Evolutionary conservation across 2,888 invertebrate species (phyloP), one percentile per base, ranked within the genome.

Genomic region (Nemapogon koenigi): DNA sequence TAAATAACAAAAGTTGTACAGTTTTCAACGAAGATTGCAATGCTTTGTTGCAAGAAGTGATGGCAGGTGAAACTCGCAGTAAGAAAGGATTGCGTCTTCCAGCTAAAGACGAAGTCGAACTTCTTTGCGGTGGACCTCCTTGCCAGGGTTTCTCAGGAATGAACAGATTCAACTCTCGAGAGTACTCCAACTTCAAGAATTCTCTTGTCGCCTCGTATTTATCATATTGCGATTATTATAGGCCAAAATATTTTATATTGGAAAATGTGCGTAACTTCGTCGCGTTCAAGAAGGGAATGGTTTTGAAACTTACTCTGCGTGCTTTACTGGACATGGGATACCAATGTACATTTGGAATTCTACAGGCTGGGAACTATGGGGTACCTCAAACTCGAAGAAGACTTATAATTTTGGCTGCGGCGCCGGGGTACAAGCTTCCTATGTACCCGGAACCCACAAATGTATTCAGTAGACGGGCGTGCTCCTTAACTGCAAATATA

Each of bases 131-230:
- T 7, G 93, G 93, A 1, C 93, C 93, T 1, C 93, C 93, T 0
- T 94, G 93, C 57, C 93, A 94, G 64, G 93, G 93, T 3, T 94
- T 93, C 68, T 91, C 90, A 31, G 91, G 91, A 25, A 92, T 93
- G 91, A 94, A 94, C 63, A 75, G 92, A 37, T 94, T 93, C 62
- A 92, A 90, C 64, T 87, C 87, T 0, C 76, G 91, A 19, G 89
- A 92, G 48, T 92, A 92, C 62, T 91, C 92, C 2, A 81, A 86
- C 46, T 92, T 93, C 55, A 93, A 91, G 73, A 93, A 91, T 60
- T 93, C 93, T 0, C 70, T 93, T 10, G 87, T 93, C 14, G 89
- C 89, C 0, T 87, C 91, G 0, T 92, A 86, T 58, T 76, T 93
- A 14, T 90, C 91, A 16, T 93, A 87, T 62, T 91, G 91, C 57